Evolutionary conservation across 2,113 vertebrate genomes (phyloP), one percentile per base, ranked within the genome.

Genomic region (Sebastes fasciatus): DNA sequence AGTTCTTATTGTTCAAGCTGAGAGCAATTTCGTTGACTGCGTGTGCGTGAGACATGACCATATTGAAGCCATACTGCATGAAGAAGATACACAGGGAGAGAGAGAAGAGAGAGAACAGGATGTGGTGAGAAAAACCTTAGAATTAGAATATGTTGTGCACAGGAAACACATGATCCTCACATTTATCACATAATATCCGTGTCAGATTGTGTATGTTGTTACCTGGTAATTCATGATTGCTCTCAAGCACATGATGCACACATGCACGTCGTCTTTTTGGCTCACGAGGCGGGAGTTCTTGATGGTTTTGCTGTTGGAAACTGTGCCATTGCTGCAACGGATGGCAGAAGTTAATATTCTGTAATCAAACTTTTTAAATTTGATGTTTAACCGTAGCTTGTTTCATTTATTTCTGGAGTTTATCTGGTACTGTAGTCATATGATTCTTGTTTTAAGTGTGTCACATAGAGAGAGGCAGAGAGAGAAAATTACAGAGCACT

Each of bases 151-250:
- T 17, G 74, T 60, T n/a, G 16, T 57, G 19, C 40, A 86, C 69
- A 80, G 78, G 70, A 89, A 91, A 46, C 34, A 55, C 1, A 88
- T 12, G 3, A 74, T 62, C 11, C 9, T 62, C 62, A 79, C 0
- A 0, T 54, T 58, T 61, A 19, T 43, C 19, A 66, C 45, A 48
- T 34, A n/a, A 64, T 65, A 66, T 63, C 17, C 58, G 10, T 52
- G 61, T 54, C n/a, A 40, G 23, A 73, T 4, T 23, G 19, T 49
- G 34, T 52, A 4, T 26, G 45, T 7, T 52, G 48, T 55, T 95
- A 99, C 98, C 98, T 99, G 98, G 74, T 99, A 99, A 94, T 99
- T 99, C 98, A 99, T 99, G 91, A 99, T 97, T 21, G 98, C 98
- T 87, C 98, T 93, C 34, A 99, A 95, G 83, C 98, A 99, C 95